Percentiles rank a stretch among this genome's conserved stretches.
Evolutionary conservation across 2,113 vertebrate genomes (phyloP).

Genomic region (Ctenodactylus gundi): DNA sequence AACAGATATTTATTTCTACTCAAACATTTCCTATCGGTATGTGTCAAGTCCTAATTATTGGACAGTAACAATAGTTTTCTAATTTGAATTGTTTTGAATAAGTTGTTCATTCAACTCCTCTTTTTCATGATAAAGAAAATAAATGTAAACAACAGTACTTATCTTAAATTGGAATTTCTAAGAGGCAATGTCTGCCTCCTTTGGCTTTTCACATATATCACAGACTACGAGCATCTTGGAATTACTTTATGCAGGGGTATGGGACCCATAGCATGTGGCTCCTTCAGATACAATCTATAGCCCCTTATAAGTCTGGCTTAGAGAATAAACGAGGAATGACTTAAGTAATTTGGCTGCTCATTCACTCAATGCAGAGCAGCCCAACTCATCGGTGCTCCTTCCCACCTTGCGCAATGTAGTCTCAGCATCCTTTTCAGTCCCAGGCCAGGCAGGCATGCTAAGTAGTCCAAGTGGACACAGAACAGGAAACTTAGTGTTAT

Average conservation of each 20-base stretch:
- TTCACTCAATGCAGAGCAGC: neutral
- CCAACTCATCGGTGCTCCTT: neutral
- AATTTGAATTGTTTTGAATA: conserved; percentile 41
- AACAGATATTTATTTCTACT: neutral
- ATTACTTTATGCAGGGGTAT: neutral
- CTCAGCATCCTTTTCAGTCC: too few species aligned
- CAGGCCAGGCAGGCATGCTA: neutral
- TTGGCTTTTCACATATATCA: neutral
- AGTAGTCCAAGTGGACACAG: neutral
- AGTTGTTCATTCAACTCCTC: neutral
- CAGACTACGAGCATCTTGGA: neutral
- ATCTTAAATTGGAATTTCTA: conserved; percentile 14
- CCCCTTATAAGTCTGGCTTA: neutral
- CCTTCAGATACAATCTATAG: neutral
- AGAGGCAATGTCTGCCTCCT: neutral
- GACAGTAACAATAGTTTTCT: neutral
- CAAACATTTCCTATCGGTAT: neutral
- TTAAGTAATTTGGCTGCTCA: neutral
- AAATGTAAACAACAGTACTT: neutral
- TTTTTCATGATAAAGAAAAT: neutral
- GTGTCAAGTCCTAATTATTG: conserved; percentile 19
- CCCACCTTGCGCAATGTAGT: neutral
- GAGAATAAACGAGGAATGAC: neutral
- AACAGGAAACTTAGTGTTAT: neutral
- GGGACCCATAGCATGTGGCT: neutral